Base-by-base conservation (phyloP, 53 echinoderm and acorn worm genomes). In the Apostichopus leukothele region DNA sequence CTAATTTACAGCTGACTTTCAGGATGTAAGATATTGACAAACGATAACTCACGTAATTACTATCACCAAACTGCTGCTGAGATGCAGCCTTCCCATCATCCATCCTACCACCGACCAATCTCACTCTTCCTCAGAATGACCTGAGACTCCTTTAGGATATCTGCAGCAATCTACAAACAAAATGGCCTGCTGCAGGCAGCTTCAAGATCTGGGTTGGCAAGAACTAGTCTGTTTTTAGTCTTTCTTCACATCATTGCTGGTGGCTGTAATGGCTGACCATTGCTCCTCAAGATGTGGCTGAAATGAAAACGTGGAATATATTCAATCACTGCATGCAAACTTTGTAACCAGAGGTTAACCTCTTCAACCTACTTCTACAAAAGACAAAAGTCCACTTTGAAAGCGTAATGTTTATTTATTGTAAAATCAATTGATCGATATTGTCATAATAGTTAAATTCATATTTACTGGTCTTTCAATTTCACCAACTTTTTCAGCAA, bases 111-210 rank as follows among this genome's bases (percentile, higher is more conserved):
- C 63, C 12, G 16, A 51, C 79, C 53, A 52, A 79, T 51, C 52
- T 51, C 52, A 9, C 50, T 79, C n/a, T 39, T 23, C 27, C 19
- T 19, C 20, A 7, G 12, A 51, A 53, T 79, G 53, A 79, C 79
- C 79, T 79, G 79, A 79, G 50, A 79, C 79, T 19, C 79, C 51
- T 79, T n/a, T 39, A 63, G 63, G 63, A 63, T 13, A 63, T 13
- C 63, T 63, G 63, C 13, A 16, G 63, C 63, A 13, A 63, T 63
- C 63, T 13, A 11, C 11, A 63, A 3, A 63, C 63, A 16, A 63
- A 61, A 39, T 39, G 39, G 63, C 12, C 12, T 16, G 10, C 63
- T 16, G 63, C 16, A 63, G 63, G 63, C 63, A 63, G 8, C 16
- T 11, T 63, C 63, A 16, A 63, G 63, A 16, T 63, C 63, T 13